Percentiles rank a stretch among this genome's conserved stretches.
Conservation (phyloP, 2,888 invertebrate species). For the Laspeyria flexula region DNA sequence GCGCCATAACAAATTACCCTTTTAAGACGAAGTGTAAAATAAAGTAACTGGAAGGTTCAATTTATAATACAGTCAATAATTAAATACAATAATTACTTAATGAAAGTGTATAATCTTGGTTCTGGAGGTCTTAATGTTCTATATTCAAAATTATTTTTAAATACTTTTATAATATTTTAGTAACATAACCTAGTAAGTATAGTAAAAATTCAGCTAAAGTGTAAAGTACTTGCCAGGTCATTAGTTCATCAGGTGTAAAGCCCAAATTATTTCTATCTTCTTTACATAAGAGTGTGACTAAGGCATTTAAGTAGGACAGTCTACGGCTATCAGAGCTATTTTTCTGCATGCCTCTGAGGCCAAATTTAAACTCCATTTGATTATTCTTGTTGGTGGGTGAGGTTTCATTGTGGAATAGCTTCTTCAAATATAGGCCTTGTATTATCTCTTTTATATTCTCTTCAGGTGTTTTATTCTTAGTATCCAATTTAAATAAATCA, state of each 20-base stretch:
- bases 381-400: slow-evolving; percentile 73
- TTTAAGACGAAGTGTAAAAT: too few relatives aligned
- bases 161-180: too few relatives aligned
- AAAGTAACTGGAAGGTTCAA: too few relatives aligned
- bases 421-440: slow-evolving; percentile 84
- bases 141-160: too few relatives aligned
- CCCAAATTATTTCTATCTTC: slow-evolving; percentile 88
- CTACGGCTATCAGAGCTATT: slow-evolving; percentile 91
- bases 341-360: slow-evolving; percentile 87
- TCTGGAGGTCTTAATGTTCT: too few relatives aligned
- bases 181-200: neutral
- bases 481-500: slow-evolving; percentile 88
- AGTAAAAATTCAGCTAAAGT: too few relatives aligned
- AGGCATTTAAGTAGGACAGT: slow-evolving; percentile 94
- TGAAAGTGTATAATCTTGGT: too few relatives aligned
- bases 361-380: slow-evolving; percentile 79
- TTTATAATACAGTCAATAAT: too few relatives aligned
- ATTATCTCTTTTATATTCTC: slow-evolving; percentile 89
- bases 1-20: too few relatives aligned
- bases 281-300: slow-evolving; percentile 92
- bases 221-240: slow-evolving; percentile 70
- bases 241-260: slow-evolving; percentile 92
- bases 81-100: too few relatives aligned
- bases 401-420: slow-evolving; percentile 70
- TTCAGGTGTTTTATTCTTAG: slow-evolving; percentile 84